Evolutionary conservation across 2,888 invertebrate genomes (phyloP), one percentile per base, ranked within the genome.

Genomic region (Hanleya hanleyi): DNA sequence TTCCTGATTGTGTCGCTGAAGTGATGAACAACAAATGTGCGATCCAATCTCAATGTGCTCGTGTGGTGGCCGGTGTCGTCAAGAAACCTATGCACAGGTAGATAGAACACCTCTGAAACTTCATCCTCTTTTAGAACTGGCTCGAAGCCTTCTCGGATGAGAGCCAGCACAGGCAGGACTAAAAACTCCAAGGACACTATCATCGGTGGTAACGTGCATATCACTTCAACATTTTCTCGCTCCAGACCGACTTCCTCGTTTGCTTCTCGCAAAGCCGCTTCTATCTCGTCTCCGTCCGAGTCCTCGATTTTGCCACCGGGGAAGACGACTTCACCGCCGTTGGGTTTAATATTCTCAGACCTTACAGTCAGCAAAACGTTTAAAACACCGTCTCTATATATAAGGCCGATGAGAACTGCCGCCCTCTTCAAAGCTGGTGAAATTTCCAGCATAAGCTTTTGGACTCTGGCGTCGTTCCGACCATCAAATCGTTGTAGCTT

Each of bases 211-310:
- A 87, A 71, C 18, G 81, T 70, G 9, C 78, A 84, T 18, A 90
- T 37, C 26, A 89, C 77, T 26, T 81, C 77, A 6, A 89, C 88
- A 37, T 82, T 41, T 12, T 75, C 41, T n/a, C 78, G 81, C 4
- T 74, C 41, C 35, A 90, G 77, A 1, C 89, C 89, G 33, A 89
- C 85, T 77, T 90, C 90, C 75, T 90, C 90, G 22, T 86, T 74
- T 1, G 90, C 85, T 76, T 90, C 90, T 49, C 90, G 74, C 15
- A 89, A 74, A 15, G 88, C 87, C 26, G 89, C 88, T 12, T 81
- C 80, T 36, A 84, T 74, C 26, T 83, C 85, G 70, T 85, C 82
- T 26, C 62, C 49, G 69, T 90, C 90, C 1, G 9, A 33, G 15
- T 80, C 76, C 57, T 89, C 89, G 51, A 76, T 71, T 51, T 74